These are phyloP conservation scores for Pemphredon lugubris DNA, from an alignment of 2,888 invertebrate species.

Conservation along the genomic window DNA sequence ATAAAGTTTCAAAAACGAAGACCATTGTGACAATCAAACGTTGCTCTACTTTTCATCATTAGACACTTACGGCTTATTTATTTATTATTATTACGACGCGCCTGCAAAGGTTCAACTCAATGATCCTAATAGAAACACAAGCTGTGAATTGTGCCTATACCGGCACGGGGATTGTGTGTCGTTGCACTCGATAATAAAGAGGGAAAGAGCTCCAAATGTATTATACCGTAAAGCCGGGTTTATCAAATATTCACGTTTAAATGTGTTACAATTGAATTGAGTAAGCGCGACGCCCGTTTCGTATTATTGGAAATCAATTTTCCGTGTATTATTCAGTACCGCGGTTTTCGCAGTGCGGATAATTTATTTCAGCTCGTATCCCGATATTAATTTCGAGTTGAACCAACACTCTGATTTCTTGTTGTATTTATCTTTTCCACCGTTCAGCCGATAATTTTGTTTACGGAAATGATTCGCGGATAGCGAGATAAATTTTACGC, in stretches of 20 bases:
- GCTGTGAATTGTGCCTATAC: not conserved
- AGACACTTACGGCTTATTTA: no score
- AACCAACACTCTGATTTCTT: not conserved
- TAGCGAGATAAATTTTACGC: constrained; percentile 8
- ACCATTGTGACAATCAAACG: not conserved
- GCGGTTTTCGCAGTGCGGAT: not conserved
- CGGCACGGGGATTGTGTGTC: not conserved
- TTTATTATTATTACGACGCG: not conserved
- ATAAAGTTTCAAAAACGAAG: not conserved
- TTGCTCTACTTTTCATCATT: not conserved
- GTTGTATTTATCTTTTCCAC: not conserved
- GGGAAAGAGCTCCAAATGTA: not conserved
- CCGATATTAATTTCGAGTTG: not conserved
- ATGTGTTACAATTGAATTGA: constrained; percentile 13
- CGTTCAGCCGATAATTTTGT: not conserved
- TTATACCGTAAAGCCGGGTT: not conserved
- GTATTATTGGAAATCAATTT: constrained; percentile 46
- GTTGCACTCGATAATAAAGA: not conserved
- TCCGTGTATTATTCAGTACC: constrained; percentile 36
- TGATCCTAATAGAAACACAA: constrained; percentile 24
- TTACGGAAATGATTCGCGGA: not conserved
- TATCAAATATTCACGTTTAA: not conserved
- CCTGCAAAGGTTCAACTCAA: constrained; percentile 7
- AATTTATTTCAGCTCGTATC: constrained; percentile 4
- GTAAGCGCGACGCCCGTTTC: not conserved